These are phyloP conservation scores for Heteractis magnifica DNA, from an alignment of 92 coral and sea anemone genomes.

Conservation along the genomic window DNA sequence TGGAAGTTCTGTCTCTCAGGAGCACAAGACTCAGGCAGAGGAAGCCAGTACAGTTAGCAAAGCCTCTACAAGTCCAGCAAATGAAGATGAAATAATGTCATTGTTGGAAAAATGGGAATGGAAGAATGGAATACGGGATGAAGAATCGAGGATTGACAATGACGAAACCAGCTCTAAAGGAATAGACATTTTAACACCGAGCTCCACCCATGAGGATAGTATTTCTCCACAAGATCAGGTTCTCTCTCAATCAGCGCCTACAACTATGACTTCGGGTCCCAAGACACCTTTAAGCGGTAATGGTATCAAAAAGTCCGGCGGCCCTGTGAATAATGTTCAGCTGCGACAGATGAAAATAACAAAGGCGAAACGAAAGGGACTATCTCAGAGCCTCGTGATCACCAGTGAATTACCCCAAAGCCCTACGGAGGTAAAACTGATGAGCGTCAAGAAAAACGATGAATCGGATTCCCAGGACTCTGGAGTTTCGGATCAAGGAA, in stretches of 20 bases:
- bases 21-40: not conserved
- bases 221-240: conserved; percentile 17
- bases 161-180: not conserved
- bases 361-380: conserved; percentile 15
- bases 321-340: not conserved
- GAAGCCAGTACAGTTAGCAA: not conserved
- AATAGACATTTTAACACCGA: not conserved
- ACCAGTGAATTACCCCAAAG: not conserved
- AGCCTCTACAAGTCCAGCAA: not conserved
- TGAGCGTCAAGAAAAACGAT: not conserved
- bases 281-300: not conserved
- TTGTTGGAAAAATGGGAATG: not conserved
- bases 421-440: conserved; percentile 22
- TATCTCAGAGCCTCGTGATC: conserved; percentile 20
- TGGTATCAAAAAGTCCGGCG: not conserved
- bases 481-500: not conserved
- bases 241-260: conserved; percentile 3
- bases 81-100: not conserved
- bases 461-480: conserved; percentile 4
- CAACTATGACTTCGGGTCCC: not conserved
- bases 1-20: not conserved
- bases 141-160: not conserved
- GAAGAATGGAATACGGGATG: not conserved
- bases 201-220: conserved; percentile 5
- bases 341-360: conserved; percentile 15